Evolutionary conservation across 92 coral and sea anemone genomes (phyloP), one percentile per base, ranked within the genome.

Genomic region (Pocillopora grandis): DNA sequence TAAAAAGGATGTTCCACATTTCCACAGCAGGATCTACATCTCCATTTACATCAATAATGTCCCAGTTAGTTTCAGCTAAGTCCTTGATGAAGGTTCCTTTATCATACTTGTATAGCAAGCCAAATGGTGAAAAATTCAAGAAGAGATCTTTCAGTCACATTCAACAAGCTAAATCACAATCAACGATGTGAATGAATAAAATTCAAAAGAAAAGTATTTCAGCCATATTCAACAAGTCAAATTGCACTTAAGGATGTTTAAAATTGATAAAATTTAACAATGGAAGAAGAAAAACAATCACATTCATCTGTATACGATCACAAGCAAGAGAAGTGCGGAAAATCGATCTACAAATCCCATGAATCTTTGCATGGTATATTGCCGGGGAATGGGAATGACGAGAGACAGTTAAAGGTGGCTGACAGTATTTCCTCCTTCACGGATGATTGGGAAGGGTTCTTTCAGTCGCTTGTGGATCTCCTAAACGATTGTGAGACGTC

Each of bases 111-210:
- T 66, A 66, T 66, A 66, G 72, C 16, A 66, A 66, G 72, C 72
- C 42, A 11, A 66, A 66, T 66, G 33, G 72, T 66, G 72, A 15
- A 76, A 76, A 60, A 27, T 76, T 58, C 79, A 58, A 58, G 23
- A 75, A 75, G 55, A 75, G 79, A 52, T 75, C 52, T 75, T 75
- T 75, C 79, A 75, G 52, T 75, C 79, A 75, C 66, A 58, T 75
- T 75, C 79, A 75, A 75, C 79, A 52, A 75, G 79, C 64, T 75
- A 75, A 52, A 75, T 75, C 79, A 52, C 79, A 75, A 75, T 75
- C 52, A 42, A 42, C 79, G 64, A 75, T 23, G 64, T 75, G 79
- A 75, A 75, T 75, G 79, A 75, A 63, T 75, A 75, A 75, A 75
- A 75, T 75, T 75, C 63, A 75, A 75, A 63, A 75, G 79, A 75